Conservation (phyloP, 2,888 invertebrate genomes). For the Gandaritis pyraliata region DNA sequence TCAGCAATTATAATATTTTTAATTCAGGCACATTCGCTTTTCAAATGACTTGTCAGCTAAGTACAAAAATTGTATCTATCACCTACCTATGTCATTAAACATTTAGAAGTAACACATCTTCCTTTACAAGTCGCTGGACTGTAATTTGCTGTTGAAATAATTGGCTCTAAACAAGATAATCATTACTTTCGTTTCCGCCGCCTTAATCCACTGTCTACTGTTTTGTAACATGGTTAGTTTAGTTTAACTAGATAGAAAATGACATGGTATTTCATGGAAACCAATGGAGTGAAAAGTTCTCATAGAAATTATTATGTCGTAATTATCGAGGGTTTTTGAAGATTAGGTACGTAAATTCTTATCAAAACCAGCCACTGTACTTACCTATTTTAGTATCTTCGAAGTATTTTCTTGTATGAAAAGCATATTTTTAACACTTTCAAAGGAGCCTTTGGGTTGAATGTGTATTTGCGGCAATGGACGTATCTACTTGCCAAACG, state of each 20-base stretch:
- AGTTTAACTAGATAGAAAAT: slow-evolving; percentile 14
- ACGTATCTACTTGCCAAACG: no score
- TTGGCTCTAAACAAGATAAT: slow-evolving; percentile 42
- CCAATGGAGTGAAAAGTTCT: slow-evolving; percentile 9
- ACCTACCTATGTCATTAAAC: slow-evolving; percentile 29
- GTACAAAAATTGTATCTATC: slow-evolving; percentile 6
- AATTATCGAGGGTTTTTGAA: background rate
- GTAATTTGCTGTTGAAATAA: slow-evolving; percentile 41
- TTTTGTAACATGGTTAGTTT: slow-evolving; percentile 32
- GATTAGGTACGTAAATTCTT: no score
- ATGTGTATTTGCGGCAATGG: no score
- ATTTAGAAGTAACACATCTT: slow-evolving; percentile 37
- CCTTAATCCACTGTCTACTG: slow-evolving; percentile 35
- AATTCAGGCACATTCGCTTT: no score
- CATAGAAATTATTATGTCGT: slow-evolving; percentile 9
- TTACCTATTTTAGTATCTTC: no score
- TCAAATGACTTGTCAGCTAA: no score
- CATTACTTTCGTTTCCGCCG: slow-evolving; percentile 38
- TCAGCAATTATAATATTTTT: no score
- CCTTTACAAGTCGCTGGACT: slow-evolving; percentile 31
- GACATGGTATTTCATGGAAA: slow-evolving; percentile 11
- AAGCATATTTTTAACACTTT: no score
- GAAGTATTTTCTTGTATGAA: no score
- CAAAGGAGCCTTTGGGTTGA: no score
- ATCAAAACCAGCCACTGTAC: no score